Percentiles rank a stretch among this genome's conserved stretches.
Evolutionary conservation across 2,888 invertebrate genomes (phyloP).

Genomic region (Pristionchus mayeri): DNA sequence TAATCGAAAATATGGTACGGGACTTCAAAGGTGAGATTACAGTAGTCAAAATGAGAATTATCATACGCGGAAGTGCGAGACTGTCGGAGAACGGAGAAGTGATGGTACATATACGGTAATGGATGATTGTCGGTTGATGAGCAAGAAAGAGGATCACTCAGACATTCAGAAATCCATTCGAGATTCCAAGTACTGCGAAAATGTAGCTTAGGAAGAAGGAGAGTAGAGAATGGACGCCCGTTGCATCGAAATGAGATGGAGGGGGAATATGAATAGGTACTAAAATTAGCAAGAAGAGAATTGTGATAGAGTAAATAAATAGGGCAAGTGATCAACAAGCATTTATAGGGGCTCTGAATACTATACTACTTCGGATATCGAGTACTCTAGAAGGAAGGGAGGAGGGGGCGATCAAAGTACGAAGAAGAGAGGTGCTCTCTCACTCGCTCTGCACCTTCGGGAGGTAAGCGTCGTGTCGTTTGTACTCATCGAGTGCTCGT

Average conservation of each 20-base stretch:
- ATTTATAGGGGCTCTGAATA: not conserved
- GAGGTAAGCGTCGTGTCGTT: conserved; percentile 66
- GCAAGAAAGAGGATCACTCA: not conserved
- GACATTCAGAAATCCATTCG: not conserved
- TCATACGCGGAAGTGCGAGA: not conserved
- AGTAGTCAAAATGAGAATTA: not conserved
- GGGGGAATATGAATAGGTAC: not conserved
- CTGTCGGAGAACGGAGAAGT: no score
- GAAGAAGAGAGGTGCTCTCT: conserved; percentile 19
- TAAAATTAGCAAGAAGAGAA: not conserved
- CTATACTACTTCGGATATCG: not conserved
- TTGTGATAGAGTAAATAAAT: not conserved
- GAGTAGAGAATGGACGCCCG: not conserved
- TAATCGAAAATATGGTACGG: not conserved
- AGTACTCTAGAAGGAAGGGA: not conserved
- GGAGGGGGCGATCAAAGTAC: not conserved
- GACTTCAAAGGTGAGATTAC: not conserved
- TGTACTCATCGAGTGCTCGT: conserved; percentile 78
- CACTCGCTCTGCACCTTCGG: conserved; percentile 52
- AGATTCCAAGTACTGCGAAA: not conserved
- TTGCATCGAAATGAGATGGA: conserved; percentile 21
- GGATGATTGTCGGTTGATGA: not conserved
- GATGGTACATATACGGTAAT: not conserved
- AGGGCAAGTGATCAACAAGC: not conserved
- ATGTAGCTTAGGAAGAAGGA: not conserved